A percentile compares a stretch with the other conserved stretches of the same genome.
Conservation (phyloP, 2,113 vertebrate genomes). For the Engystomops pustulosus region DNA sequence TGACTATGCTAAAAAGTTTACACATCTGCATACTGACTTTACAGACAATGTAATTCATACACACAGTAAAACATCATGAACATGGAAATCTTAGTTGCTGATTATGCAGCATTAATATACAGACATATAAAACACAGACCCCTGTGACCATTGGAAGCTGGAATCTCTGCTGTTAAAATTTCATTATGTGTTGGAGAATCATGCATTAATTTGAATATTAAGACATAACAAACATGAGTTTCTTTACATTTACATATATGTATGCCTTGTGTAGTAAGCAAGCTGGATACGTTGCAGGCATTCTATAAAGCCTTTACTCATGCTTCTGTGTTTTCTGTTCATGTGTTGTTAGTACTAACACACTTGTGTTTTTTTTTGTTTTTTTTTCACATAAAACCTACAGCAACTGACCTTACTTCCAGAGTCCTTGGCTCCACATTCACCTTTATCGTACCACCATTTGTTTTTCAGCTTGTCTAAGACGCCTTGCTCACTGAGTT, state of each 20-base stretch:
- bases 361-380: conserved; percentile 78
- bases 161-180: conserved; percentile 54
- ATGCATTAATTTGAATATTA: conserved; percentile 90
- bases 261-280: conserved; percentile 70
- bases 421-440: conserved; percentile 99
- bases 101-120: conserved; percentile 71
- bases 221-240: conserved; percentile 79
- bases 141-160: conserved; percentile 65
- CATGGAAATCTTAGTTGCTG: conserved; percentile 67
- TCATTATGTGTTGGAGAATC: conserved; percentile 72
- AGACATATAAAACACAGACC: conserved; percentile 73
- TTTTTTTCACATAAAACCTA: conserved; percentile 98
- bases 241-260: conserved; percentile 74
- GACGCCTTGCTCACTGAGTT: conserved; percentile 99
- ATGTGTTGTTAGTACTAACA: conserved; percentile 93
- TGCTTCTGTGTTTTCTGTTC: conserved; percentile 91
- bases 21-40: conserved; percentile 37
- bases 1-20: neutral
- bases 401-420: conserved; percentile 99
- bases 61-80: conserved; percentile 71
- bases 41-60: conserved; percentile 71
- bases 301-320: conserved; percentile 96
- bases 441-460: conserved; percentile 99
- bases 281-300: conserved; percentile 91
- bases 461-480: conserved; percentile 99